Evolutionary conservation across 2,888 invertebrate species (phyloP).

Genomic region (Stomorhina lunata): DNA sequence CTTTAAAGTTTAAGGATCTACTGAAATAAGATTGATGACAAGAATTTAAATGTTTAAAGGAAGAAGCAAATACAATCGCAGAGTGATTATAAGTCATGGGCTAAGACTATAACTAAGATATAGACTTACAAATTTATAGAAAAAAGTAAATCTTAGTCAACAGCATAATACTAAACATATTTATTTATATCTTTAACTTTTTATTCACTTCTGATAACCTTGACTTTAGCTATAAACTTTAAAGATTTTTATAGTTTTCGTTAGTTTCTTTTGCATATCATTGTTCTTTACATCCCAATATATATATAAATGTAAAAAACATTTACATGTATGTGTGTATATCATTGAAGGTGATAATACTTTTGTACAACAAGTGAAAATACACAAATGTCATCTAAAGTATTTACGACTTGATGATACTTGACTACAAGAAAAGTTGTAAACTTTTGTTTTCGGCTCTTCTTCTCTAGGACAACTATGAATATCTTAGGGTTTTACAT

Average conservation of each 20-base stretch:
- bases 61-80: too few species aligned
- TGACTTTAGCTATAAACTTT: slow-evolving; percentile 5
- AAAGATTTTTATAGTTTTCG: neutral
- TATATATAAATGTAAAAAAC: neutral
- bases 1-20: too few species aligned
- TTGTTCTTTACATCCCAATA: neutral
- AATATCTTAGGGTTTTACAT: neutral
- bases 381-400: slow-evolving; percentile 8
- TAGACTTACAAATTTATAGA: too few species aligned
- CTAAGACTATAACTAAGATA: too few species aligned
- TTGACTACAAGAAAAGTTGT: neutral
- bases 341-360: too few species aligned
- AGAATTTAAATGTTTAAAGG: too few species aligned
- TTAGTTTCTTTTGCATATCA: neutral
- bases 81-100: too few species aligned
- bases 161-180: too few species aligned
- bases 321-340: neutral
- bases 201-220: neutral
- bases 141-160: too few species aligned
- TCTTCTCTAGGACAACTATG: neutral
- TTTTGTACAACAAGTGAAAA: slow-evolving; percentile 16
- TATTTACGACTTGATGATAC: slow-evolving; percentile 6
- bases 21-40: too few species aligned
- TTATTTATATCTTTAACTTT: too few species aligned
- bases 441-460: neutral